Evolutionary conservation across 2,113 vertebrate genomes (phyloP).

Genomic region (Salvator merianae): DNA sequence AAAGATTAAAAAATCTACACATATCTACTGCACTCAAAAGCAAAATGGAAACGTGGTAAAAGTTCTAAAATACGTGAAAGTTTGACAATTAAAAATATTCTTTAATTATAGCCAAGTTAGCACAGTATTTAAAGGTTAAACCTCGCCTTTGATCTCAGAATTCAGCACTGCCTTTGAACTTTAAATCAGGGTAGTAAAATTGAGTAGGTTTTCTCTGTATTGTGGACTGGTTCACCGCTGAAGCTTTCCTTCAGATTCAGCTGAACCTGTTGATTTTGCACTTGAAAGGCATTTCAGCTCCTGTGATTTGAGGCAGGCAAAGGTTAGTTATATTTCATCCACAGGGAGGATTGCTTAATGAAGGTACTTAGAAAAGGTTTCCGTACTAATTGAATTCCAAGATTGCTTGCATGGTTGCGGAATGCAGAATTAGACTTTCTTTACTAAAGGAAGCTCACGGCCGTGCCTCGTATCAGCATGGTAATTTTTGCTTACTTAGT

Average conservation of each 20-base stretch:
- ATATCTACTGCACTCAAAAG: constrained; percentile 9
- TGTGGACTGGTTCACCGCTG: not conserved
- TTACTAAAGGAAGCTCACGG: not conserved
- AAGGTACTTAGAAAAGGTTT: not conserved
- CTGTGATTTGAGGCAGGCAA: not conserved
- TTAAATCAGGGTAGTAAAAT: constrained; percentile 2
- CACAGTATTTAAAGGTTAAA: constrained; percentile 28
- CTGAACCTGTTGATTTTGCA: not conserved
- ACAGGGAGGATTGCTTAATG: not conserved
- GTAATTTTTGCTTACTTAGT: not conserved
- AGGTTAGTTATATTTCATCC: not conserved
- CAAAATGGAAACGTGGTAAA: constrained; percentile 8
- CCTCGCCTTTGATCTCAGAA: constrained; percentile 13
- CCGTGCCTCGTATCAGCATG: not conserved
- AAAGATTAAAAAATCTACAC: not conserved
- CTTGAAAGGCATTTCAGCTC: not conserved
- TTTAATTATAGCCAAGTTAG: constrained; percentile 2
- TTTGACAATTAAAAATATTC: constrained; percentile 18
- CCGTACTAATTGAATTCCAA: constrained; percentile 3
- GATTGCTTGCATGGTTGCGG: not conserved
- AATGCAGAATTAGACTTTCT: not conserved
- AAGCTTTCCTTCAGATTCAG: not conserved
- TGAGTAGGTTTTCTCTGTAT: not conserved
- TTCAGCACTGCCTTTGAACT: constrained; percentile 24
- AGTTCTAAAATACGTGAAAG: constrained; percentile 9